A percentile compares a stretch with the other conserved stretches of the same genome.
Conservation (phyloP, 2,113 vertebrate genomes). For the Dicerorhinus sumatrensis region DNA sequence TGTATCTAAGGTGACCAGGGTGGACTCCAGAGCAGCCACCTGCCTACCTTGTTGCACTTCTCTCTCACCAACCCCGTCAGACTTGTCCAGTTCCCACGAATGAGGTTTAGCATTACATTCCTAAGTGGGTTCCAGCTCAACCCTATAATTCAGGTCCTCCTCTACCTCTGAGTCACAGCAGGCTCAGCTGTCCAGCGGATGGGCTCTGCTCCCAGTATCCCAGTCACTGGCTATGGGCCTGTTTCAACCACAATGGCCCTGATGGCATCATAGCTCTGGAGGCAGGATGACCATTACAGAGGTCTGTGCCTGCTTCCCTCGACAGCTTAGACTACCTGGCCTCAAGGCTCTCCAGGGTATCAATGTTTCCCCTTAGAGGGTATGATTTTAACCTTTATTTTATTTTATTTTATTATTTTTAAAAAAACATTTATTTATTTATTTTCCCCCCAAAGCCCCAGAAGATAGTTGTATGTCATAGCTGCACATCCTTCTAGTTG, state of each 20-base stretch:
- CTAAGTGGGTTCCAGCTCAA: not conserved
- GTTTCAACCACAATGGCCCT: not conserved
- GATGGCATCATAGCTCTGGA: not conserved
- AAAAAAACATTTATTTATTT: no score
- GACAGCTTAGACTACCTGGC: not conserved
- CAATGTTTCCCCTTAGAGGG: not conserved
- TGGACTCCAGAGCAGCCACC: not conserved
- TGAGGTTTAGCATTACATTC: not conserved
- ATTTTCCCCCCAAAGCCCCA: no score
- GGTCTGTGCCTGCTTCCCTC: not conserved
- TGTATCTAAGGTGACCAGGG: not conserved
- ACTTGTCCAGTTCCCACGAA: not conserved
- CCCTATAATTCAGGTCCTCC: not conserved
- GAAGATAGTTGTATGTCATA: no score
- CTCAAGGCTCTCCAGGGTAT: not conserved
- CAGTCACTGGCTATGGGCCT: not conserved
- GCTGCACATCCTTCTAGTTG: no score
- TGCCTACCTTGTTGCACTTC: not conserved
- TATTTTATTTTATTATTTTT: no score
- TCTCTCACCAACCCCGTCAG: not conserved
- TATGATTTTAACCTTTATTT: not conserved
- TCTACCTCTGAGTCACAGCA: not conserved
- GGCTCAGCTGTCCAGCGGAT: not conserved
- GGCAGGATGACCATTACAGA: not conserved
- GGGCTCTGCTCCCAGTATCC: not conserved